Conservation (phyloP, 1,140 invertebrate genomes). For the Armadillidium nasatum region DNA sequence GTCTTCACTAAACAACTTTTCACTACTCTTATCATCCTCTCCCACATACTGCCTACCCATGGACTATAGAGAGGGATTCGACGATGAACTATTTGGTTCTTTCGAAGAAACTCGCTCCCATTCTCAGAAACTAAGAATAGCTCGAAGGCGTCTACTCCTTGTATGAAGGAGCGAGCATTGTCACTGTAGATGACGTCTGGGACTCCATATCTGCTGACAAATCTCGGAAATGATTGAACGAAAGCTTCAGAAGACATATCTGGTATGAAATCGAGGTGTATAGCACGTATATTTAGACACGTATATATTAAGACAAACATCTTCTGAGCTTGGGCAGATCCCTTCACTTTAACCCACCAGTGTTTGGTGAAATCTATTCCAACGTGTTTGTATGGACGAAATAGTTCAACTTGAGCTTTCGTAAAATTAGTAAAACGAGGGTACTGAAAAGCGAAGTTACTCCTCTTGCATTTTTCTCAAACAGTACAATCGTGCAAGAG, state of each 20-base stretch:
- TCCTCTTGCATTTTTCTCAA: no score
- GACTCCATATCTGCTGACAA: constrained; percentile 1
- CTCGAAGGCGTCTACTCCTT: background rate
- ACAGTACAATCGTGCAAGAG: no score
- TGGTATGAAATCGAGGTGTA: background rate
- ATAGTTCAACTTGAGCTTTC: no score
- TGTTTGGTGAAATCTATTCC: no score
- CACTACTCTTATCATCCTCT: background rate
- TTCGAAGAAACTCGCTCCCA: background rate
- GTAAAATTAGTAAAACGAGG: no score
- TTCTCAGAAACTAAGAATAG: background rate
- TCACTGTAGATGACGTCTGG: constrained; percentile 3
- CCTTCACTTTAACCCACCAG: no score
- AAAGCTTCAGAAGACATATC: constrained; percentile 7
- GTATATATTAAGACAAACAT: constrained; percentile 1
- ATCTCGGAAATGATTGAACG: background rate
- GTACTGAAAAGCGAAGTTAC: no score
- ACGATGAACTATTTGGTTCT: constrained; percentile 1
- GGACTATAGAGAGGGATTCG: background rate
- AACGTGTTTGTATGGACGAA: no score
- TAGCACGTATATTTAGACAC: background rate
- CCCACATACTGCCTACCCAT: background rate
- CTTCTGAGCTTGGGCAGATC: no score
- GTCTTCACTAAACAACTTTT: constrained; percentile 2
- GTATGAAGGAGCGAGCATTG: background rate